Percentiles rank a stretch among this genome's conserved stretches.
These are phyloP conservation scores for Trichomycterus rosablanca DNA, from an alignment of 2,113 vertebrate genomes.

Conservation along the genomic window DNA sequence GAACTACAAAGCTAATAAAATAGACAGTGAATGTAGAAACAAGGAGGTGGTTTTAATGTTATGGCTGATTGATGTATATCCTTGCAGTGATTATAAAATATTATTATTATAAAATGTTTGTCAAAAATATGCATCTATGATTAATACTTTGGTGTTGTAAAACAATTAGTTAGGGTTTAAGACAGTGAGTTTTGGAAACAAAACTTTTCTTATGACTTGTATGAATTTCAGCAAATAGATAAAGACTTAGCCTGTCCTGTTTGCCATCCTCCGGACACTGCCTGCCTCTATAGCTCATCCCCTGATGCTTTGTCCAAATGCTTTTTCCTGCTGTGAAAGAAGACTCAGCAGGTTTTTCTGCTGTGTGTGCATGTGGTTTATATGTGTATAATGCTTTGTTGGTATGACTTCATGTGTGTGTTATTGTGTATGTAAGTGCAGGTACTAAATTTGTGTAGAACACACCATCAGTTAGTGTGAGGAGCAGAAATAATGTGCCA, in stretches of 20 bases:
- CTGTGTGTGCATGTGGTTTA: constrained; percentile 15
- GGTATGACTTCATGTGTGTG: neutral
- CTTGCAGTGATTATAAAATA: too few relatives aligned
- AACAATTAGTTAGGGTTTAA: too few relatives aligned
- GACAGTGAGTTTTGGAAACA: too few relatives aligned
- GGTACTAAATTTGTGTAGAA: constrained; percentile 19
- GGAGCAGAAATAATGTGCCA: too few relatives aligned
- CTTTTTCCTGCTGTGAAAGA: constrained; percentile 6
- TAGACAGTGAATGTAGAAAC: too few relatives aligned
- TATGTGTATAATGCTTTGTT: neutral
- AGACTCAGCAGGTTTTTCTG: constrained; percentile 22
- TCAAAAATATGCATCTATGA: too few relatives aligned
- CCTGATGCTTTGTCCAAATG: constrained; percentile 4
- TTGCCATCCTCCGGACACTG: neutral
- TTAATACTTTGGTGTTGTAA: too few relatives aligned
- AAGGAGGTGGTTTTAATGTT: too few relatives aligned
- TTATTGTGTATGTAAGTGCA: constrained; percentile 2
- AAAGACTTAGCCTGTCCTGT: neutral
- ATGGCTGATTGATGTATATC: too few relatives aligned
- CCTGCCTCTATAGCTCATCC: neutral
- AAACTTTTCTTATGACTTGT: neutral
- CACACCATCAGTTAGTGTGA: constrained; percentile 26
- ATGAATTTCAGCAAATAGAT: neutral
- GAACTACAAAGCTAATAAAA: too few relatives aligned
- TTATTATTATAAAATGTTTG: too few relatives aligned